Evolutionary conservation across 1,140 invertebrate genomes (phyloP).

Genomic region (Bombyx mandarina): DNA sequence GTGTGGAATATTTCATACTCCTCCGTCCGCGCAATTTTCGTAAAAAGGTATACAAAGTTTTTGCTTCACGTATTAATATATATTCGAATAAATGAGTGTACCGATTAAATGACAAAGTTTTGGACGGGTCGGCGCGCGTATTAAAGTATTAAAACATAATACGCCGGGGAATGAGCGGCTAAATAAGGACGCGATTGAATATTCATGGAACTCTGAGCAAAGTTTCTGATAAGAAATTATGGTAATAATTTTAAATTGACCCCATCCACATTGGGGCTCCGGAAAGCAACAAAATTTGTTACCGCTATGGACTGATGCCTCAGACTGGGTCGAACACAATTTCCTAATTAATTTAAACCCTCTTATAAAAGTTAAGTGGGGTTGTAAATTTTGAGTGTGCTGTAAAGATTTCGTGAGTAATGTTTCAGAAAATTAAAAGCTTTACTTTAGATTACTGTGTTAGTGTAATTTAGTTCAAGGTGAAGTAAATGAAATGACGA

Average conservation of each 20-base stretch:
- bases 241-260: conserved; percentile 46
- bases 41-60: too few species aligned
- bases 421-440: neutral
- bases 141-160: conserved; percentile 12
- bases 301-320: conserved; percentile 27
- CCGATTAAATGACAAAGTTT: neutral
- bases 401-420: neutral
- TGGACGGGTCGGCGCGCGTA: conserved; percentile 1
- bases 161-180: conserved; percentile 17
- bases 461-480: too few species aligned
- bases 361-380: conserved; percentile 21
- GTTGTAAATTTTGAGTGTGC: conserved; percentile 1
- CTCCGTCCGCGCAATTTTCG: too few species aligned
- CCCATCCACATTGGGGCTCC: conserved; percentile 33
- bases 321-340: conserved; percentile 24
- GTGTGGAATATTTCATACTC: too few species aligned
- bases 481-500: too few species aligned
- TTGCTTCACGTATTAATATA: conserved; percentile 1
- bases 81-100: conserved; percentile 6
- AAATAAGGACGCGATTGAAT: conserved; percentile 28
- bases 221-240: conserved; percentile 45
- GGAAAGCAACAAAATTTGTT: conserved; percentile 28
- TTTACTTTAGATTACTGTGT: neutral
- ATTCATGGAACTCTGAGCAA: conserved; percentile 35
- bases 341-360: conserved; percentile 39